Evolutionary conservation across 2,113 vertebrate species (phyloP).

Genomic region (Andinoacara biseriatus): DNA sequence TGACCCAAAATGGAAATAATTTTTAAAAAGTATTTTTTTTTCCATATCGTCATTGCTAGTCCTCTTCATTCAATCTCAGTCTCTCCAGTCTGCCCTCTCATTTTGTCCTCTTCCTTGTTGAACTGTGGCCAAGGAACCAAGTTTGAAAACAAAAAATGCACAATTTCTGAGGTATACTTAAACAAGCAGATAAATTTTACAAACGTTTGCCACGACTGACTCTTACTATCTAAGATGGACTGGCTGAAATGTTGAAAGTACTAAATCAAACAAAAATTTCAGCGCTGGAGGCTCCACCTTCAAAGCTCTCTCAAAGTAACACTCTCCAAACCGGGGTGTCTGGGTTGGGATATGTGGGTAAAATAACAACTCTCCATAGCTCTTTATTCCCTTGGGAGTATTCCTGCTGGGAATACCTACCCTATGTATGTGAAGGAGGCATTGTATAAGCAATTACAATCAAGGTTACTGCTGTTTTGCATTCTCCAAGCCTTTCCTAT

Average conservation of each 20-base stretch:
- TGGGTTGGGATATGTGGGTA: neutral
- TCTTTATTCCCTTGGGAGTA: neutral
- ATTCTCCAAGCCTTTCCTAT: neutral
- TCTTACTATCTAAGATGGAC: neutral
- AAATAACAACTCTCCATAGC: neutral
- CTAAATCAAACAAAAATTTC: neutral
- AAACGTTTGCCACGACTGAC: neutral
- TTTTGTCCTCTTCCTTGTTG: neutral
- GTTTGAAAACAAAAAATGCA: neutral
- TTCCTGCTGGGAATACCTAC: neutral
- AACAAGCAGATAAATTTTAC: neutral
- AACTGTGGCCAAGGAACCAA: neutral
- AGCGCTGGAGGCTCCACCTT: neutral
- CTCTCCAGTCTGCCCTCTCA: neutral
- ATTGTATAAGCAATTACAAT: conserved; percentile 20
- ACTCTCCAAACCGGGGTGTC: neutral
- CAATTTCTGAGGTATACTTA: neutral
- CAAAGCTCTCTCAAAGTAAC: neutral
- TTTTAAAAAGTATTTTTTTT: neutral
- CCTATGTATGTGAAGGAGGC: neutral
- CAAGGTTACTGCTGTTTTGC: conserved; percentile 26
- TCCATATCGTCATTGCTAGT: neutral
- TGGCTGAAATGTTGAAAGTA: neutral
- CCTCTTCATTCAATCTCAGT: neutral
- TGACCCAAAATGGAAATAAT: neutral